Conservation (phyloP, 2,888 invertebrate species). For the Ornithoptera alexandrae region DNA sequence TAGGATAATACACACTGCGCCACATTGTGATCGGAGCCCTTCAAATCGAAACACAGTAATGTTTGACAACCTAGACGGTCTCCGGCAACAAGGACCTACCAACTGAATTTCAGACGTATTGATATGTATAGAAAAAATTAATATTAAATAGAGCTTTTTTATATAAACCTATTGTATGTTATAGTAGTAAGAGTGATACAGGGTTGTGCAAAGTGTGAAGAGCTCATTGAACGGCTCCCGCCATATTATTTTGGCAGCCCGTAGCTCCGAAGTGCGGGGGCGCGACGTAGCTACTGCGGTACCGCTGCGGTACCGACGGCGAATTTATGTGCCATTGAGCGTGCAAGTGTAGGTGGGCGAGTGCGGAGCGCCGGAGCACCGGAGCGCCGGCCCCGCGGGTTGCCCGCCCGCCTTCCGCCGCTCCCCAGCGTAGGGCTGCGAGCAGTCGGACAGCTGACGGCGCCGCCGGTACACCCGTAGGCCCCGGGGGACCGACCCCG, state of each 20-base stretch:
- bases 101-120: too few species aligned
- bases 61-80: too few species aligned
- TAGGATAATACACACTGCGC: too few species aligned
- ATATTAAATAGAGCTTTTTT: too few species aligned
- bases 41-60: too few species aligned
- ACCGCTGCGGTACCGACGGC: slow-evolving; percentile 71
- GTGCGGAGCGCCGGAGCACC: slow-evolving; percentile 40
- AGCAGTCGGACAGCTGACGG: slow-evolving; percentile 48
- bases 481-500: slow-evolving; percentile 55
- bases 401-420: slow-evolving; percentile 42
- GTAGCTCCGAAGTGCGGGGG: slow-evolving; percentile 54
- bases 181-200: too few species aligned
- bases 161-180: too few species aligned
- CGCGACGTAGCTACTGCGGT: slow-evolving; percentile 68
- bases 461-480: slow-evolving; percentile 41
- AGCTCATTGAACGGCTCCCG: neutral
- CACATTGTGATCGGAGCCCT: too few species aligned
- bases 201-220: too few species aligned
- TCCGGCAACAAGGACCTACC: too few species aligned
- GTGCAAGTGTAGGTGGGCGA: slow-evolving; percentile 58
- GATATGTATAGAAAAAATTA: too few species aligned
- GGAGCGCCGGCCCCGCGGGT: slow-evolving; percentile 33
- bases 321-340: slow-evolving; percentile 75
- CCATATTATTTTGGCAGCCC: slow-evolving; percentile 53
- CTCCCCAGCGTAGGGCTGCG: slow-evolving; percentile 60